Evolutionary conservation across 2,797 vertebrate genomes (phyloP).

Genomic region (Gallirallus australis): DNA sequence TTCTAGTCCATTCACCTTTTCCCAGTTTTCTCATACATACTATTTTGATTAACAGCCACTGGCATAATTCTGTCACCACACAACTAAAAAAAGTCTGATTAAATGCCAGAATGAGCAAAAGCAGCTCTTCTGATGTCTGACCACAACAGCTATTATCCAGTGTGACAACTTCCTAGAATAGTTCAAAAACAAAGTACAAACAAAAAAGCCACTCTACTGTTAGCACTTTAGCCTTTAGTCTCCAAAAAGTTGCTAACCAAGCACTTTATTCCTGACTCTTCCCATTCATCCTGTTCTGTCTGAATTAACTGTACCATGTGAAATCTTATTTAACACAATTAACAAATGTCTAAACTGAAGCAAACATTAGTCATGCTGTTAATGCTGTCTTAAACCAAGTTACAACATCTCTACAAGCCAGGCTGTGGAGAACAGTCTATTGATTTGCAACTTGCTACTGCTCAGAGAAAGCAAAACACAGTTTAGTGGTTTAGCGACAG

Average conservation of each 20-base stretch:
- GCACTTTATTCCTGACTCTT: not conserved
- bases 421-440: not conserved
- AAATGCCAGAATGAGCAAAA: not conserved
- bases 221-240: not conserved
- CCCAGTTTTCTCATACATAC: not conserved
- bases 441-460: conserved; percentile 33
- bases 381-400: not conserved
- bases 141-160: not conserved
- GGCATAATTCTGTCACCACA: not conserved
- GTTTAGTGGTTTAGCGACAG: not conserved
- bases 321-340: not conserved
- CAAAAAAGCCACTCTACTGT: not conserved
- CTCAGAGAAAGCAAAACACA: not conserved
- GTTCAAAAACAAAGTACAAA: not conserved
- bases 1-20: not conserved
- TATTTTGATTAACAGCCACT: not conserved
- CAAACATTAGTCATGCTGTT: not conserved
- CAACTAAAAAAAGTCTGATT: not conserved
- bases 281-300: not conserved
- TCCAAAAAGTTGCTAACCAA: not conserved
- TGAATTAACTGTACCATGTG: not conserved
- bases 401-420: not conserved
- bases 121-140: not conserved
- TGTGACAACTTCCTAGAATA: not conserved
- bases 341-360: not conserved